Evolutionary conservation across 2,113 vertebrate species (phyloP), one percentile per base, ranked within the genome.

Genomic region (Emydocephalus ijimae): DNA sequence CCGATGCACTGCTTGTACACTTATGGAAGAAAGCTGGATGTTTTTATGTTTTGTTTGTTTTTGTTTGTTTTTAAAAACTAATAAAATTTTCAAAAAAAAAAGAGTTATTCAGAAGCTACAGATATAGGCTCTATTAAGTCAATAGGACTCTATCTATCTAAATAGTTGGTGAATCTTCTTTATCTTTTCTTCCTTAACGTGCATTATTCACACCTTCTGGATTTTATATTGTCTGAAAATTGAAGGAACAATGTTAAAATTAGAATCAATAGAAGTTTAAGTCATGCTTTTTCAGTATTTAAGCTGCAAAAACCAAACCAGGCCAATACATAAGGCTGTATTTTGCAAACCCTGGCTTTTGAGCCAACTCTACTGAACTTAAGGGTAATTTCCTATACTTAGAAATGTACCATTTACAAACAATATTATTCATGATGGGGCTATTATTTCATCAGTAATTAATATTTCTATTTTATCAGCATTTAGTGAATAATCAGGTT

Each of bases 201-300:
- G 74, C 15, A 91, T 91, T 86, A 86, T 81, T 91, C 85, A 91
- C 54, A 57, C 74, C 54, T 59, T 64, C 81, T 91, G 21, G 29
- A 92, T 87, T 89, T 85, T 12, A 1, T 24, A 85, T 55, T 29
- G 0, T 89, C 48, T 4, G 64, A 92, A 81, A 88, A 4, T 0
- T 92, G 0, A 86, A 81, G 85, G 54, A 92, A 50, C 69, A 90
- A 3, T 0, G 4, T 1, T 12, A 86, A 56, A 1, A 7, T 91
- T 21, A 48, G 29, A 45, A 48, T 59, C 88, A 85, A 6, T 85
- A 54, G 89, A 92, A 43, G 14, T 34, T 4, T 15, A 2, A 85
- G 34, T 45, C 4, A 34, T 10, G n/a, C 55, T 48, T 88, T 91
- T 91, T 20, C 21, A 45, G 34, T 45, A 57, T 34, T 34, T 74